Percentiles rank a stretch among this genome's conserved stretches.
These are phyloP conservation scores for Neodiprion pinetum DNA, from an alignment of 1,140 invertebrate genomes.

Conservation along the genomic window DNA sequence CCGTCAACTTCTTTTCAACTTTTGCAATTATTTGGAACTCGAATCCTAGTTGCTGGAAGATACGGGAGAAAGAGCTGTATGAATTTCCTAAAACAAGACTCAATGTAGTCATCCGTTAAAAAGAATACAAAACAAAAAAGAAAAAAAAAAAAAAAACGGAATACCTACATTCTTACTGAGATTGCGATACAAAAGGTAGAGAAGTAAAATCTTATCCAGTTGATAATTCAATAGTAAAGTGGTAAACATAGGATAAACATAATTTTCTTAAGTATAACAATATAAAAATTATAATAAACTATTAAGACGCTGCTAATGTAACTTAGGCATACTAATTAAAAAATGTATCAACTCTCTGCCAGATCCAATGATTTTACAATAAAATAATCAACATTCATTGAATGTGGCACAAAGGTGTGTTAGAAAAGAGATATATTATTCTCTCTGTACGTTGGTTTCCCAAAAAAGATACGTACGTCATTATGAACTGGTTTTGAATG, in stretches of 20 bases:
- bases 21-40: too few relatives aligned
- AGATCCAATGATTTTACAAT: conserved; percentile 6
- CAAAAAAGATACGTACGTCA: conserved; percentile 1
- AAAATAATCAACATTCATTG: conserved; percentile 10
- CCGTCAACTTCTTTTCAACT: too few relatives aligned
- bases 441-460: conserved; percentile 8
- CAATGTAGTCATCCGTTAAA: conserved; percentile 14
- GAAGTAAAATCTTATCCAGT: neutral
- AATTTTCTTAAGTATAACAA: conserved; percentile 20
- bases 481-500: neutral
- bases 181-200: neutral
- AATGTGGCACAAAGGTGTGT: conserved; percentile 17
- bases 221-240: neutral
- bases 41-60: too few relatives aligned
- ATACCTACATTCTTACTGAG: neutral
- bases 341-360: conserved; percentile 4
- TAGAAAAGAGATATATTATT: conserved; percentile 49
- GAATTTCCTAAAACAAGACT: conserved; percentile 16
- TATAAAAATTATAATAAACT: conserved; percentile 30
- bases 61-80: too few relatives aligned
- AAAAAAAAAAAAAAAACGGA: neutral
- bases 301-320: conserved; percentile 20
- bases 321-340: conserved; percentile 11
- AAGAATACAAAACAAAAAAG: conserved; percentile 16
- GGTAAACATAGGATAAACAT: neutral